Evolutionary conservation across 2,888 invertebrate species (phyloP), one percentile per base, ranked within the genome.

Genomic region (Poecilus cupreus): DNA sequence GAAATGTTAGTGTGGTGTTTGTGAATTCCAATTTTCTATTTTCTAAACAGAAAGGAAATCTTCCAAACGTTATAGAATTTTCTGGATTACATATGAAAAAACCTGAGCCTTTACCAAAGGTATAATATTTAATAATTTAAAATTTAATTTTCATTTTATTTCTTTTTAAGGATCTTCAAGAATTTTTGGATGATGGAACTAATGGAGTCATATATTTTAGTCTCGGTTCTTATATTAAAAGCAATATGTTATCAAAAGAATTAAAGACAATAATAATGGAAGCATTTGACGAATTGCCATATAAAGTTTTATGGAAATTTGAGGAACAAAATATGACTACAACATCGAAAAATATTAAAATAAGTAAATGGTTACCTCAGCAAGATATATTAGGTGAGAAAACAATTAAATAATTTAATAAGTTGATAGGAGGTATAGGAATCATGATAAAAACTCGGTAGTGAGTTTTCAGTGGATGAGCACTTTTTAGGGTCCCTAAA

Each of bases 281-380:
- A 24, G 87, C 88, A 2, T 89, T 90, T 46, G 82, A 88, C 1
- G 87, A 88, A 80, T 80, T 90, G 46, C 88, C 89, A 2, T 89
- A 89, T 76, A 88, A 86, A 82, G 85, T 90, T 24, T 83, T 90
- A 5, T 90, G 89, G 89, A 90, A 90, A 85, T 90, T 88, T 86
- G 90, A 90, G 83, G 85, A 86, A 0, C 87, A 87, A 37, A 81
- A 85, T 37, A 82, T 89, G 32, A 86, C 87, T 10, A 86, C 86
- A 39, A 85, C 88, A 84, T 88, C 89, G 4, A 82, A 86, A 39
- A 89, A 89, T 84, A 87, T 91, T 0, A 86, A 88, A 81, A 86
- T 88, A 11, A 84, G 83, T 22, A 89, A 89, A 83, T 91, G 90
- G 91, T 84, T 90, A 18, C 90, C 90, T 0, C 91, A 91, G 84